Base-by-base conservation (phyloP, 2,888 invertebrate species). In the Drosophila algonquin region DNA sequence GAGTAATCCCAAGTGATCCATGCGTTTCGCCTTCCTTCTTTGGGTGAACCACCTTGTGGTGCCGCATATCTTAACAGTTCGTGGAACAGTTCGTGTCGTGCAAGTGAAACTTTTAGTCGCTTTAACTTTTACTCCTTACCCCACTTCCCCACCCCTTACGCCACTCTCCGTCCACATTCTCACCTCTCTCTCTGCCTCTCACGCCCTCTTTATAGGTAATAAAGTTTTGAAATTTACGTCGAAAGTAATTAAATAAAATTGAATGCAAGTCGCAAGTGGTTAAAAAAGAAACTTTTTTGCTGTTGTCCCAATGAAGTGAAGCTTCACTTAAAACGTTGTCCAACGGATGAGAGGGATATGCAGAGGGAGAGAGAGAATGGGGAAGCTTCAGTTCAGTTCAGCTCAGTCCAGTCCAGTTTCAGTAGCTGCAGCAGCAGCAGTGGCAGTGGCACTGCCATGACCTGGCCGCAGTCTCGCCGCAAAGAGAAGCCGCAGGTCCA, bases 241-340 rank as follows among this genome's bases (percentile, higher is more conserved):
- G 40, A 30, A 71, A 68, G 78, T 85, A 87, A 86, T 87, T 85
- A 85, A 82, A 78, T 86, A 55, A 80, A 87, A 82, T 85, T 80
- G 77, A 87, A 82, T 73, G 58, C 77, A 71, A 69, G 78, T 87
- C 80, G 60, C 67, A 87, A 82, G 75, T 75, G 67, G 81, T 65
- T 79, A 21, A 18, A 71, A 14, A 80, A 80, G 14, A 40, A 14
- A 6, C n/a, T 64, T 68, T 72, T 80, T 74, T 68, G 54, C 52
- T 50, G 58, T 54, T 80, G 59, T 52, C 6, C 27, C 21, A 12
- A 18, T 58, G 18, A 14, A 35, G 35, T 35, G 16, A n/a, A 27
- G 45, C 48, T 56, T 56, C 74, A 74, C 58, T 73, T 72, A 54
- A 73, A 68, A 56, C 67, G 56, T 60, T 63, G 60, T 53, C 62